phyloP scores from a whole-genome alignment of 2,888 invertebrate species.

The Tenthredo scrophulariae region DNA sequence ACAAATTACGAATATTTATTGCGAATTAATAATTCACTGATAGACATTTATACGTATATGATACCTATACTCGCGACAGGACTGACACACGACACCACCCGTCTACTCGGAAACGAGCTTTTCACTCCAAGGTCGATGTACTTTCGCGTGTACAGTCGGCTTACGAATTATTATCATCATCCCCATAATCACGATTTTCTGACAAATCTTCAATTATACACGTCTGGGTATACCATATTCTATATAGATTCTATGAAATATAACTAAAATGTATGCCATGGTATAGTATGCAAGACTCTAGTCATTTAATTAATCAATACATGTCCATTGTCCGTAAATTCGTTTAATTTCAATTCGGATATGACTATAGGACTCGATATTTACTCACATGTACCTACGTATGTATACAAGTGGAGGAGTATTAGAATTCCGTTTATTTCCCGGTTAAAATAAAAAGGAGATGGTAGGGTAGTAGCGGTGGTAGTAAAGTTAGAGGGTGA shows the following conservation, averaged over 20 bases:
- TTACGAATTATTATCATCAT: not conserved
- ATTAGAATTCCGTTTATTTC: constrained; percentile 1
- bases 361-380: not conserved
- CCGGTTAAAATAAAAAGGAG: not conserved
- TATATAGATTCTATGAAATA: not conserved
- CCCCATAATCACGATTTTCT: not conserved
- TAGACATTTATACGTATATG: not conserved
- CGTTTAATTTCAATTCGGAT: not conserved
- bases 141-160: constrained; percentile 38
- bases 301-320: not conserved
- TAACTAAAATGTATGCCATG: not conserved
- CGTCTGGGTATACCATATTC: not conserved
- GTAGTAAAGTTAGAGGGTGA: not conserved
- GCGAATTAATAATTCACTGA: not conserved
- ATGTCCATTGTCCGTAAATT: not conserved
- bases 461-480: not conserved
- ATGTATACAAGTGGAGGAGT: not conserved
- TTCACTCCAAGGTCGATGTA: constrained; percentile 47
- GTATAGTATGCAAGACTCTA: not conserved
- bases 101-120: constrained; percentile 38
- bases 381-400: not conserved
- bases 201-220: not conserved
- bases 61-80: not conserved
- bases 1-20: not conserved
- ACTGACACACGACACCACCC: not conserved